Conservation (phyloP, 2,797 vertebrate genomes). For the Poecile montanus region DNA sequence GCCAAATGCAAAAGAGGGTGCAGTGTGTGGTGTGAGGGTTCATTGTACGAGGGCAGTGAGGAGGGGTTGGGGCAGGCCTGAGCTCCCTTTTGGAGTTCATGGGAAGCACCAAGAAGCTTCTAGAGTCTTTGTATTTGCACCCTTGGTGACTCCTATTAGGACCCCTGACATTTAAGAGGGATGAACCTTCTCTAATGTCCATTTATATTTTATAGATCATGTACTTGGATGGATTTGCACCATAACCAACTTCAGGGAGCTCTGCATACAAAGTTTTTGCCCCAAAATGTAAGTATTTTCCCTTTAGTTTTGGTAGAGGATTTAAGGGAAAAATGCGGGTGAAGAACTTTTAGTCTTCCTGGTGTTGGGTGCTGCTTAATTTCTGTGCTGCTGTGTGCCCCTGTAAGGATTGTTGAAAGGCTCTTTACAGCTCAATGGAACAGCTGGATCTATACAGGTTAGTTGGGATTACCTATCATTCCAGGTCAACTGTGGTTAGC, state of each 20-base stretch:
- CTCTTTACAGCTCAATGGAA: neutral
- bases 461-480: neutral
- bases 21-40: accelerated
- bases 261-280: neutral
- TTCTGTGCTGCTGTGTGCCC: neutral
- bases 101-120: neutral
- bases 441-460: neutral
- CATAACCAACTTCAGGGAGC: neutral
- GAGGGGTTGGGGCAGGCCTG: neutral
- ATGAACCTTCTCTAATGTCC: neutral
- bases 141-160: neutral
- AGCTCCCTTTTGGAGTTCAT: neutral
- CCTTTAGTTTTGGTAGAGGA: neutral
- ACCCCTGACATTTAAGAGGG: neutral
- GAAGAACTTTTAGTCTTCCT: neutral
- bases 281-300: neutral
- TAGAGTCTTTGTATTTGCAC: neutral
- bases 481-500: neutral
- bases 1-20: neutral
- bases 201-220: accelerated
- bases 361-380: neutral
- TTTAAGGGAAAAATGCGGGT: neutral
- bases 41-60: accelerated
- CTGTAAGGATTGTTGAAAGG: neutral
- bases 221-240: neutral